A percentile compares a stretch with the other conserved stretches of the same genome.
These are phyloP conservation scores for Actias luna DNA, from an alignment of 2,888 invertebrate species.

Conservation along the genomic window DNA sequence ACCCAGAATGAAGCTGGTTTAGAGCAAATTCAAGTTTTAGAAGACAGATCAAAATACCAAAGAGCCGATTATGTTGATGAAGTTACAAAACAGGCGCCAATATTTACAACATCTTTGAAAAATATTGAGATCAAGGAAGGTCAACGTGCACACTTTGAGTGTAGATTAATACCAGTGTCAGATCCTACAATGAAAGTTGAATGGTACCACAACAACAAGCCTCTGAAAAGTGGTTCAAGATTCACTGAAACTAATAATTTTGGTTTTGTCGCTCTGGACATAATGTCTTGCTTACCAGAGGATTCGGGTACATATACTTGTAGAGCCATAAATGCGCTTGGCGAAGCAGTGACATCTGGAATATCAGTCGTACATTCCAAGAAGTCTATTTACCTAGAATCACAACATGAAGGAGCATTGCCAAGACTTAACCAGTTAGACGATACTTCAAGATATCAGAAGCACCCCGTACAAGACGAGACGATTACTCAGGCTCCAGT, in stretches of 20 bases:
- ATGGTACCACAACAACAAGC: constrained; percentile 96
- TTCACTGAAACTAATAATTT: constrained; percentile 98
- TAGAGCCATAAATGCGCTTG: constrained; percentile 94
- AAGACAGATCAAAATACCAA: constrained; percentile 90
- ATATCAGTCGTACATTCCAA: constrained; percentile 91
- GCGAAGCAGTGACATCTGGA: constrained; percentile 96
- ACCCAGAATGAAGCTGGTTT: constrained; percentile 94
- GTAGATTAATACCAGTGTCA: constrained; percentile 95
- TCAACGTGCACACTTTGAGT: constrained; percentile 96
- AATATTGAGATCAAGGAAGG: constrained; percentile 97
- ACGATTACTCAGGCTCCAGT: constrained; percentile 92
- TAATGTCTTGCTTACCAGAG: constrained; percentile 96
- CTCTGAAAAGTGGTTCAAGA: constrained; percentile 95
- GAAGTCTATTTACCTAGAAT: constrained; percentile 93
- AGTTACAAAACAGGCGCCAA: constrained; percentile 93
- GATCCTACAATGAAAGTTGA: constrained; percentile 96
- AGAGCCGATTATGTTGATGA: constrained; percentile 90
- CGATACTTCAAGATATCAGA: constrained; percentile 88
- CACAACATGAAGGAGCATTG: constrained; percentile 93
- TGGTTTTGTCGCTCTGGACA: constrained; percentile 98
- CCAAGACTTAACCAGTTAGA: constrained; percentile 91
- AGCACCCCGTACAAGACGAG: constrained; percentile 89
- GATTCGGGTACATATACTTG: constrained; percentile 98
- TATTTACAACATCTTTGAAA: constrained; percentile 95
- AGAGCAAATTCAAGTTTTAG: constrained; percentile 94